Evolutionary conservation across 1,140 invertebrate genomes (phyloP), one percentile per base, ranked within the genome.

Genomic region (Camponotus vicinus): DNA sequence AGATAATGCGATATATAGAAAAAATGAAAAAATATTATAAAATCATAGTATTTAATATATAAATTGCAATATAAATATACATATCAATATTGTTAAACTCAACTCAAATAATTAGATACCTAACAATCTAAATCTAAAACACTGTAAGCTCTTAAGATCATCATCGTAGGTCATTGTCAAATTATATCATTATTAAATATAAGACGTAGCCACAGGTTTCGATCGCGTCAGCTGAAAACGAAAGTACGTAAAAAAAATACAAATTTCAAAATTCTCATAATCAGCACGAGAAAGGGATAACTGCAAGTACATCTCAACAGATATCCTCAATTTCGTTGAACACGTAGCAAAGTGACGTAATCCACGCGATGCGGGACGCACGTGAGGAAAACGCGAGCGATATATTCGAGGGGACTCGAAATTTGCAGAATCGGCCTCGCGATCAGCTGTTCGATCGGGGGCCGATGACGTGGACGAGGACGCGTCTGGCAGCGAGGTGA

Each of bases 261-360:
- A 18, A 57, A 18, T 0, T 15, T 77, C 8, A 15, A 9, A 37
- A 57, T 40, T 4, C 34, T 37, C 2, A 3, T 52, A 4, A 52
- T 37, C 37, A 21, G 21, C 21, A 21, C 21, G 21, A 21, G 37
- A 45, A 80, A 21, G 4, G 37, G 4, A 32, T n/a, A 59, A 40
- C 40, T 27, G 27, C 27, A 27, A 27, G 27, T 27, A 0, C 21
- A 32, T 32, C 40, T 13, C 27, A 83, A 83, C 55, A 34, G 40
- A 73, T 57, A 13, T 42, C 4, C 61, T 83, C 40, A 27, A 42
- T 9, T 45, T 82, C 6, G 66, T 34, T 64, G 82, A 76, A 85
- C 71, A 76, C 82, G 77, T 88, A 86, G 82, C 77, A 37, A 86
- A 88, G 66, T 92, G 87, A 92, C 86, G 87, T 91, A 92, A 92